Percentiles rank a stretch among this genome's conserved stretches.
phyloP scores from a whole-genome alignment of 2,888 invertebrate genomes.

The Lacanobia oleracea region DNA sequence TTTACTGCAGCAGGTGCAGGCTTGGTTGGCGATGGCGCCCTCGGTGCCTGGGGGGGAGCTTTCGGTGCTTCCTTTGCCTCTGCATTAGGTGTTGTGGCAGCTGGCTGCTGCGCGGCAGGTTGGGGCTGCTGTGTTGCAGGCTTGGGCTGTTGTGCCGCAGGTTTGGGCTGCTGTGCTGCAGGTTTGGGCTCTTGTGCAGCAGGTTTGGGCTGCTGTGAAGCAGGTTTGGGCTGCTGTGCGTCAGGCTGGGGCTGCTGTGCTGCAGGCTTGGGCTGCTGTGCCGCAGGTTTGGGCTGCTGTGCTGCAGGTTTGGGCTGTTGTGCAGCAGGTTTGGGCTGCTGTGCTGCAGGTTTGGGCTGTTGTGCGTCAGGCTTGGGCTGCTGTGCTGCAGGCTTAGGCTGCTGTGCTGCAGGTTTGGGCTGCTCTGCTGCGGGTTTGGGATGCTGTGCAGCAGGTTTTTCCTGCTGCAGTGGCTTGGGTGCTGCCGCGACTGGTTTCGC shows the following conservation, averaged over 20 bases:
- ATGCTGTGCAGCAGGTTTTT: constrained; percentile 56
- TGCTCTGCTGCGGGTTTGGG: no score
- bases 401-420: constrained; percentile 30
- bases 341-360: no score
- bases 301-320: constrained; percentile 2
- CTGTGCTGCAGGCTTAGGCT: no score
- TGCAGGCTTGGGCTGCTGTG: no score
- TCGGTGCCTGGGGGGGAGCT: neutral
- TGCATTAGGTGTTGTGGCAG: constrained; percentile 22
- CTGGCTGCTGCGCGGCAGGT: constrained; percentile 27
- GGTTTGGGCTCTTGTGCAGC: constrained; percentile 6
- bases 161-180: no score
- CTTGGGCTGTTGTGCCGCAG: no score
- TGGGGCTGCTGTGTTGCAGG: no score
- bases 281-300: no score
- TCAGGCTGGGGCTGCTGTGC: no score
- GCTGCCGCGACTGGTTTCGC: constrained; percentile 50
- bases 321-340: constrained; percentile 21
- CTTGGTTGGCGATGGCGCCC: constrained; percentile 41
- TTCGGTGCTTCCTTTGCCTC: constrained; percentile 8
- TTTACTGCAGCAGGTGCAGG: constrained; percentile 35
- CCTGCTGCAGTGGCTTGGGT: constrained; percentile 55
- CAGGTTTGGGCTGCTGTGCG: constrained; percentile 29
- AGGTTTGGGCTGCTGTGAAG: constrained; percentile 20
- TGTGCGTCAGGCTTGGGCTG: constrained; percentile 30